Conservation (phyloP, 53 echinoderm and acorn worm species). For the Antedon mediterranea region DNA sequence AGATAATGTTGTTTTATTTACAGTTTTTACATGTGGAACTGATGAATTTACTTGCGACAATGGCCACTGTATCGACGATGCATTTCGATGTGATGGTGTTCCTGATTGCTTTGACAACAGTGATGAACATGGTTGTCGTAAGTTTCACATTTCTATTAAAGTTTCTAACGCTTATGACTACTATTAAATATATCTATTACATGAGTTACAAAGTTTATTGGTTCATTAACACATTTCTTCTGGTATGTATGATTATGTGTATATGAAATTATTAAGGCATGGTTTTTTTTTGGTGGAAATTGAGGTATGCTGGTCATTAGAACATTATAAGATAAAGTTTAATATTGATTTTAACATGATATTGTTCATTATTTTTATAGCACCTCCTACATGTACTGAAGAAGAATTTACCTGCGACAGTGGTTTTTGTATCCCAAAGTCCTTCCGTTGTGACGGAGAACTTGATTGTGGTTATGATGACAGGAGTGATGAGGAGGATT, state of each 20-base stretch:
- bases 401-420: conserved; percentile 52
- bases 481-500: conserved; percentile 44
- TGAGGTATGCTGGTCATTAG: too few species aligned
- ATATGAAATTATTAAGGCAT: too few species aligned
- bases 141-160: conserved; percentile 11
- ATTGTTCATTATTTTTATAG: conserved; percentile 15
- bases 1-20: neutral
- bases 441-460: conserved; percentile 52
- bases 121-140: conserved; percentile 60
- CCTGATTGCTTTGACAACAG: conserved; percentile 47
- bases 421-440: conserved; percentile 42
- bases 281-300: too few species aligned
- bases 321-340: too few species aligned
- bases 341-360: too few species aligned
- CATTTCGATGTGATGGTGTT: conserved; percentile 44
- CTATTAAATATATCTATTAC: too few species aligned
- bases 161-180: too few species aligned
- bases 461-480: conserved; percentile 40
- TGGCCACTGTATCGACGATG: conserved; percentile 21
- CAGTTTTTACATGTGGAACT: conserved; percentile 30
- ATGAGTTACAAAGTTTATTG: neutral
- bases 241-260: too few species aligned
- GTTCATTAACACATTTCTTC: neutral
- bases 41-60: conserved; percentile 47
- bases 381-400: conserved; percentile 38